These are phyloP conservation scores for Heliconius sara DNA, from an alignment of 2,888 invertebrate species.

Conservation along the genomic window DNA sequence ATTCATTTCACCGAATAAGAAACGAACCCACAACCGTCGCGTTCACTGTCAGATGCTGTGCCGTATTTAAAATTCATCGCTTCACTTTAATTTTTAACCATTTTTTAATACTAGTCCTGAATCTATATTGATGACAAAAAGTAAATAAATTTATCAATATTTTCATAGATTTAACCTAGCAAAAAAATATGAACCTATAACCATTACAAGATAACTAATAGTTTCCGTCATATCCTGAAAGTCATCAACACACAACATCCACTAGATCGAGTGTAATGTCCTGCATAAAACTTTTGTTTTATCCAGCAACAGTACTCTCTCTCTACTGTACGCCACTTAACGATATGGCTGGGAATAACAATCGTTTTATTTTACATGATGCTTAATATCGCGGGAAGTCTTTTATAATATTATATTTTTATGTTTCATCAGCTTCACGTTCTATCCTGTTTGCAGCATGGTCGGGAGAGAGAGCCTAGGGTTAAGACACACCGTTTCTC, in stretches of 20 bases:
- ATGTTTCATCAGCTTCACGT: too few species aligned
- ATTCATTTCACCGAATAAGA: too few species aligned
- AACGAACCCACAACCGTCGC: too few species aligned
- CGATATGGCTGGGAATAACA: slow-evolving; percentile 18
- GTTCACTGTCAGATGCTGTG: too few species aligned
- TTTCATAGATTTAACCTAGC: background rate
- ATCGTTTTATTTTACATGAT: slow-evolving; percentile 21
- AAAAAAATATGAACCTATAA: background rate
- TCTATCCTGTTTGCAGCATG: too few species aligned
- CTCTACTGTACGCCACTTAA: slow-evolving; percentile 17
- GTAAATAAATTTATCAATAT: background rate
- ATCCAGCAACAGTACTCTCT: slow-evolving; percentile 22
- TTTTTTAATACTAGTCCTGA: too few species aligned
- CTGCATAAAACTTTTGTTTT: slow-evolving; percentile 26
- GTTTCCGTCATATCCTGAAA: background rate
- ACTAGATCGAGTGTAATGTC: slow-evolving; percentile 12
- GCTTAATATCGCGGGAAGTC: background rate
- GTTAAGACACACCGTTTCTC: too few species aligned
- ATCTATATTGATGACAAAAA: too few species aligned
- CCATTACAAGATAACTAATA: background rate
- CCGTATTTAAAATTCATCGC: too few species aligned
- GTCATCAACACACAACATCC: background rate
- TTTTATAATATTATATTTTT: slow-evolving; percentile 1
- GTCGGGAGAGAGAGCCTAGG: too few species aligned
- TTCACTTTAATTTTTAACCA: too few species aligned